phyloP scores from a whole-genome alignment of 2,113 vertebrate species.

The Climacteris rufus region DNA sequence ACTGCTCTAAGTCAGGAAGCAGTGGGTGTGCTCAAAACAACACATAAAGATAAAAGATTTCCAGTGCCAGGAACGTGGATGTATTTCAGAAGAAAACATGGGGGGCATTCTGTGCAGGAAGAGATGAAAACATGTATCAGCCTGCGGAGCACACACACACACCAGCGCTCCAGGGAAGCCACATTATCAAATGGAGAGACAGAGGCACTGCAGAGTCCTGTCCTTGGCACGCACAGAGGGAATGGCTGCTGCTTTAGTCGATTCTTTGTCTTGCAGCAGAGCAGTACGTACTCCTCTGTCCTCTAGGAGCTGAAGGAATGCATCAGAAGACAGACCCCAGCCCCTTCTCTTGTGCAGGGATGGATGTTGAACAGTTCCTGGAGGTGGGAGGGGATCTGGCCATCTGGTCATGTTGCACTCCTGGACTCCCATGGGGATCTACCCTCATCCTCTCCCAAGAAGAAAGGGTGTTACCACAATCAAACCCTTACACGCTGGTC shows the following conservation, averaged over 20 bases:
- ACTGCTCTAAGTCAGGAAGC: conserved; percentile 56
- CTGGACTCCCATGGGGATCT: neutral
- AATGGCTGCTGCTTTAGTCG: neutral
- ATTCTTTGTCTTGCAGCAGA: neutral
- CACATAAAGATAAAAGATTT: conserved; percentile 47
- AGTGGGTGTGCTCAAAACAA: conserved; percentile 52
- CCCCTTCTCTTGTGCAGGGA: neutral
- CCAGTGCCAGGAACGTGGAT: conserved; percentile 44
- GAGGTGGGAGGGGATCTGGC: neutral
- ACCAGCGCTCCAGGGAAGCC: neutral
- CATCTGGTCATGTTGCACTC: neutral
- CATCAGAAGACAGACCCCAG: neutral
- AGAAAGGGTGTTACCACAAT: neutral
- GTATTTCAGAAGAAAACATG: conserved; percentile 6
- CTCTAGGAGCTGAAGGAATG: neutral
- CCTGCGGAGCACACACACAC: neutral
- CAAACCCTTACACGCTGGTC: neutral
- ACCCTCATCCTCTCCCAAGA: neutral
- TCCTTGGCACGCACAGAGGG: neutral
- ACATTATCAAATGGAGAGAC: neutral
- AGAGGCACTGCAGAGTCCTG: neutral
- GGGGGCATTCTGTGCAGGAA: neutral
- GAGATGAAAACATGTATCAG: neutral
- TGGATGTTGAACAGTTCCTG: neutral
- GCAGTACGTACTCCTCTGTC: neutral